Base-by-base conservation (phyloP, 2,113 vertebrate genomes). In the Cepphus grylle region DNA sequence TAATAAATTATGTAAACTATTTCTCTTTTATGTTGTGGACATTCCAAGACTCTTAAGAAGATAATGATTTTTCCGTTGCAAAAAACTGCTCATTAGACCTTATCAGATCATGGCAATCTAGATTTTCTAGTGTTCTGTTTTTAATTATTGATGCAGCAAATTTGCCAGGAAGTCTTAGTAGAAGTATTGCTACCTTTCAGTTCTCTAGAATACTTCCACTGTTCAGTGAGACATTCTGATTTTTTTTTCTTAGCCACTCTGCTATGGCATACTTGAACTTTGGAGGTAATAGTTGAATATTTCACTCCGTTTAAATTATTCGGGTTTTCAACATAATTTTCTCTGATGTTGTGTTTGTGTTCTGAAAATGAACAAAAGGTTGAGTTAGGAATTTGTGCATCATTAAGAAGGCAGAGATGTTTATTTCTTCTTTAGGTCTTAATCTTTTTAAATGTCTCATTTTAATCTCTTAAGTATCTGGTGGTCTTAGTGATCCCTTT, bases 301-400 rank as follows among this genome's bases (percentile, higher is more conserved):
- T 83, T 86, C 21, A n/a, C 11, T 59, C 11, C 18, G 55, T 79
- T 45, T 27, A 58, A 66, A 23, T 59, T 47, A 49, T 63, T 73
- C 0, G 0, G 9, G 13, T 19, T 65, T 72, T 74, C 2, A 1
- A 6, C 11, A 7, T 67, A 3, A 21, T 40, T 71, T 90, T 82
- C 23, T 77, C 45, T 63, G 87, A 42, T 22, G 8, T 25, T 70
- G 9, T 1, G 0, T 21, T 80, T 72, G 59, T 49, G 9, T 80
- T 73, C 30, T 72, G 30, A 69, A 87, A 65, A 86, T 34, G 13
- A 80, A 21, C 18, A 27, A 32, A 62, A 71, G 4, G 11, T 61
- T 72, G 34, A 56, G 2, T 81, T 79, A 36, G 29, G n/a, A 45
- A 69, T 82, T 63, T 80, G 3, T 66, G 29, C 49, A 36, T 88